These are phyloP conservation scores for Atta cephalotes DNA, from an alignment of 1,140 invertebrate species.

Conservation along the genomic window DNA sequence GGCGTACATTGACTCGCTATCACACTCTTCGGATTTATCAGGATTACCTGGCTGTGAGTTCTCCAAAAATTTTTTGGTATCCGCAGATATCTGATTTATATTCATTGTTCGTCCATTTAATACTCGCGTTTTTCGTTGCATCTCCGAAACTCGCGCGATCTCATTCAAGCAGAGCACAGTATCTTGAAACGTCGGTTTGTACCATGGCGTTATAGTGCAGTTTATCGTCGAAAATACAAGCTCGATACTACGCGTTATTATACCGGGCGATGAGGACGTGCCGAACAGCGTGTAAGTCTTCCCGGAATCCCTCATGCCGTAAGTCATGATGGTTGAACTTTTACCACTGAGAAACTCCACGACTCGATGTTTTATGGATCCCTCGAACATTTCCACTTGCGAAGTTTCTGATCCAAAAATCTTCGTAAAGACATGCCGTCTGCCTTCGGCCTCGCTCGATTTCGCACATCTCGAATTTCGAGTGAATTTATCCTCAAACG, in stretches of 20 bases:
- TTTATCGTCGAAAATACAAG: constrained; percentile 89
- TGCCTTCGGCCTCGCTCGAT: constrained; percentile 63
- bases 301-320: constrained; percentile 82
- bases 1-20: constrained; percentile 74
- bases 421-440: constrained; percentile 77
- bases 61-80: constrained; percentile 35
- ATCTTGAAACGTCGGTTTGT: constrained; percentile 84
- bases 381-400: constrained; percentile 77
- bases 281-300: constrained; percentile 92
- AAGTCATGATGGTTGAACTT: constrained; percentile 80
- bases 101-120: background rate
- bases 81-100: background rate
- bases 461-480: constrained; percentile 27
- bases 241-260: constrained; percentile 92
- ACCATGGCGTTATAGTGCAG: constrained; percentile 78
- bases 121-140: constrained; percentile 51
- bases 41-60: constrained; percentile 56
- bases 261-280: constrained; percentile 89
- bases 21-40: constrained; percentile 7
- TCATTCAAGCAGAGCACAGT: constrained; percentile 83
- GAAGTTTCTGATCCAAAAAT: constrained; percentile 73
- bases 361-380: constrained; percentile 71
- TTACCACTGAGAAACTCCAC: constrained; percentile 77
- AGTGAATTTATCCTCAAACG: constrained; percentile 53
- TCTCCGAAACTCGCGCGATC: constrained; percentile 75